Percentiles rank a stretch among this genome's conserved stretches.
Evolutionary conservation across 2,888 invertebrate genomes (phyloP).

Genomic region (Nudaria mundana): DNA sequence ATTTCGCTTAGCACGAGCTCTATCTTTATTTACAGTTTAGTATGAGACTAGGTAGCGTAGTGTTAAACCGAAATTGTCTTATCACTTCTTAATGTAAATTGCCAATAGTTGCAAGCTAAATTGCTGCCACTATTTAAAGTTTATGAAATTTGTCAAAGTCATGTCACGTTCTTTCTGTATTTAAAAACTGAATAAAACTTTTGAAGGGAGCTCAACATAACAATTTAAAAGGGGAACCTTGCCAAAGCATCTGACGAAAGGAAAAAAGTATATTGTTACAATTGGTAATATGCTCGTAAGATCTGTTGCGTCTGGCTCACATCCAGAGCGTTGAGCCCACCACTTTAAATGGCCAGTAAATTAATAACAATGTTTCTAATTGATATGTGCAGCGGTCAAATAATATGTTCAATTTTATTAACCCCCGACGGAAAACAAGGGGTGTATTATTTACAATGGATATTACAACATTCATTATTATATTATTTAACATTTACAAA

Average conservation of each 20-base stretch:
- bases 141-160: neutral
- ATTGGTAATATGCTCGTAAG: slow-evolving; percentile 31
- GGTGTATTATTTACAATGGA: neutral
- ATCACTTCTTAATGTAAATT: neutral
- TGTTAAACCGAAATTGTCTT: too few relatives aligned
- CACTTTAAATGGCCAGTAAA: too few relatives aligned
- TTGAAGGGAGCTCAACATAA: too few relatives aligned
- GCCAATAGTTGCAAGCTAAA: too few relatives aligned
- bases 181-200: slow-evolving; percentile 11
- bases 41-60: too few relatives aligned
- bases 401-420: too few relatives aligned
- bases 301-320: slow-evolving; percentile 45
- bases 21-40: too few relatives aligned
- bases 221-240: slow-evolving; percentile 27
- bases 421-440: neutral
- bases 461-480: neutral
- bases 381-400: too few relatives aligned
- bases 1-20: too few relatives aligned
- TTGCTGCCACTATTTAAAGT: neutral
- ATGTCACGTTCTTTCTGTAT: neutral
- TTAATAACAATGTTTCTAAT: slow-evolving; percentile 15
- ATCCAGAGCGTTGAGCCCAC: slow-evolving; percentile 33
- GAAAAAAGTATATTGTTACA: slow-evolving; percentile 25
- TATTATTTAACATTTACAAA: too few relatives aligned
- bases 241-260: slow-evolving; percentile 33